Evolutionary conservation across 2,888 invertebrate genomes (phyloP), one percentile per base, ranked within the genome.

Genomic region (Cerastis rubricosa): DNA sequence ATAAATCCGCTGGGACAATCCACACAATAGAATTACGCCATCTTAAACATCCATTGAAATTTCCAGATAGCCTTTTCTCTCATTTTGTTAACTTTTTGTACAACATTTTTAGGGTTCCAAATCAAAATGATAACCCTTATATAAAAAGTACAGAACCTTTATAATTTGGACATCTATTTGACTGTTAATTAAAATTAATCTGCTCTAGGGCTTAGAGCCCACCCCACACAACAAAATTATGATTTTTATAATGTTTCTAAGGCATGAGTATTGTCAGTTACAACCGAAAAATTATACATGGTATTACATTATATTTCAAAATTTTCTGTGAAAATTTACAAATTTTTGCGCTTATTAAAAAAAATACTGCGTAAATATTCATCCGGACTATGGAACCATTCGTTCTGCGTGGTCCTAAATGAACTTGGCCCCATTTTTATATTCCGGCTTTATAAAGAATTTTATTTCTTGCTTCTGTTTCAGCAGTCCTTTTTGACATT

Each of bases 11-110:
- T 2, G 64, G 63, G 54, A 71, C 71, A 71, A 84, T 74, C 57
- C 29, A 75, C 72, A 86, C 78, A 86, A 86, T 76, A 49, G 75
- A 17, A 69, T 74, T 72, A 67, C 77, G 74, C 73, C 64, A 54
- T 76, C 71, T 80, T 78, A 63, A 77, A 66, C 77, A 70, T 84
- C 66, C 76, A 79, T 87, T 76, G 71, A 87, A 59, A 69, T 75
- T 74, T 74, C 25, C 67, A 75, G 74, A 74, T 74, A 74, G 59
- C 69, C 40, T 78, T 76, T 85, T 74, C 40, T 47, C 14, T 40
- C 47, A 59, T 85, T 70, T 78, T 76, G 67, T 54, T 54, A 85
- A 67, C 71, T 72, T 71, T 74, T 77, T 65, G 47, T 68, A 47
- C 6, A 54, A 59, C 1, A n/a, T 64, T 64, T 43, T 64, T 25